phyloP scores from a whole-genome alignment of 2,888 invertebrate species.

The Tuta absoluta region DNA sequence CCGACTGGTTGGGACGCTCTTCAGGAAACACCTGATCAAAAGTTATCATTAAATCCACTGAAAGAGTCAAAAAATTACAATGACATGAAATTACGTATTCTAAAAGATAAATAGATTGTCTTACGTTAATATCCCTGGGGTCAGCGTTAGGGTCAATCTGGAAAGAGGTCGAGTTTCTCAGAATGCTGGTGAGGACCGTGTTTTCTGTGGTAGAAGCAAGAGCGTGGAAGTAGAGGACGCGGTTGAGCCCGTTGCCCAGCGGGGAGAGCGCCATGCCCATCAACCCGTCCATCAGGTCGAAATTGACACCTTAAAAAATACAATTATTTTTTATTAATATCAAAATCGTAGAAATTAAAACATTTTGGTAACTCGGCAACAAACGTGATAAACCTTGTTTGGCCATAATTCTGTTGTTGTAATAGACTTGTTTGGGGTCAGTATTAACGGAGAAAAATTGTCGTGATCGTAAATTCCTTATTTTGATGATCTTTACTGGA shows the following conservation, averaged over 20 bases:
- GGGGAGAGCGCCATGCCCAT: slow-evolving; percentile 86
- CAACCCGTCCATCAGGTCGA: slow-evolving; percentile 88
- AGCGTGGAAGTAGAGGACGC: slow-evolving; percentile 85
- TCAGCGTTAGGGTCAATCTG: slow-evolving; percentile 67
- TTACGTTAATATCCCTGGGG: slow-evolving; percentile 79
- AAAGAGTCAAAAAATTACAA: too few species aligned
- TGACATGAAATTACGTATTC: too few species aligned
- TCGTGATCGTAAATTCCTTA: not conserved
- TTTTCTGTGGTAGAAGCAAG: slow-evolving; percentile 85
- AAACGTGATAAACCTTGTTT: too few species aligned
- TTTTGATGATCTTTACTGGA: not conserved
- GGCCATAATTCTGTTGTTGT: not conserved
- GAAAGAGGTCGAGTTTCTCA: slow-evolving; percentile 83
- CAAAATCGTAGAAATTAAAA: too few species aligned
- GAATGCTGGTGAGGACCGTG: slow-evolving; percentile 81
- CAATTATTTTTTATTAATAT: too few species aligned
- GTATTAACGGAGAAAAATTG: not conserved
- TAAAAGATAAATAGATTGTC: slow-evolving; percentile 32
- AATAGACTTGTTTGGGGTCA: not conserved
- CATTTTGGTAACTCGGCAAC: too few species aligned
- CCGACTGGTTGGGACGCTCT: slow-evolving; percentile 85
- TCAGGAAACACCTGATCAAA: slow-evolving; percentile 71
- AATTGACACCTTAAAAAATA: slow-evolving; percentile 74
- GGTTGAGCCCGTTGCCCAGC: slow-evolving; percentile 51
- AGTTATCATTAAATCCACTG: too few species aligned